Evolutionary conservation across 2,113 vertebrate species (phyloP).

Genomic region (Pelusios castaneus): DNA sequence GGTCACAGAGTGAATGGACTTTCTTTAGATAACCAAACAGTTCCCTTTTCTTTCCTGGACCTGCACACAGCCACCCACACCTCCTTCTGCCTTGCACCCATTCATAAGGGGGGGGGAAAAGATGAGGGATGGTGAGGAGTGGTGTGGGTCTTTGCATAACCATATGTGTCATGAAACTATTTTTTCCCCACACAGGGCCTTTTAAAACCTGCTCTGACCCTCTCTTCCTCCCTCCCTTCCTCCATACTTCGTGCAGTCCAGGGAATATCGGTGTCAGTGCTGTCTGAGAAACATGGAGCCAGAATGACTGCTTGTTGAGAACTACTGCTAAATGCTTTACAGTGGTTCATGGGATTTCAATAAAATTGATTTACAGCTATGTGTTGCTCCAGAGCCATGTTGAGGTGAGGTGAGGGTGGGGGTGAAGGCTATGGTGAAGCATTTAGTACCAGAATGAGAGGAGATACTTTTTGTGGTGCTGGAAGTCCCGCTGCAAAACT

Average conservation of each 20-base stretch:
- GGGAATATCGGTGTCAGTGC: neutral
- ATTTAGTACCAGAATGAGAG: neutral
- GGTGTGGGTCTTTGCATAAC: neutral
- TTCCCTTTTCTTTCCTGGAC: neutral
- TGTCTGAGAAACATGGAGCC: neutral
- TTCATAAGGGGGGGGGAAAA: neutral
- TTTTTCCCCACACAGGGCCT: neutral
- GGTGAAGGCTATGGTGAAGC: neutral
- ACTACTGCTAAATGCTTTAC: neutral
- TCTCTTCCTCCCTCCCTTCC: neutral
- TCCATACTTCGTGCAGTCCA: neutral
- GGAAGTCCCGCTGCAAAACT: neutral
- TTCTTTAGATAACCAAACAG: neutral
- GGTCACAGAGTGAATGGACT: neutral
- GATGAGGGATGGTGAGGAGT: neutral
- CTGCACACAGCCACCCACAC: neutral
- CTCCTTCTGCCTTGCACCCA: neutral
- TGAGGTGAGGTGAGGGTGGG: too few species aligned
- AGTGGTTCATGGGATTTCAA: neutral
- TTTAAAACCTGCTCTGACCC: neutral
- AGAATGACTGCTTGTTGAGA: neutral
- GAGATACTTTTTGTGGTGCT: neutral
- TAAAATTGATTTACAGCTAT: neutral
- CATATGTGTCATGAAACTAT: neutral
- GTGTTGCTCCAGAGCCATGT: neutral